phyloP scores from a whole-genome alignment of 2,797 vertebrate species.

The Girardinus metallicus region DNA sequence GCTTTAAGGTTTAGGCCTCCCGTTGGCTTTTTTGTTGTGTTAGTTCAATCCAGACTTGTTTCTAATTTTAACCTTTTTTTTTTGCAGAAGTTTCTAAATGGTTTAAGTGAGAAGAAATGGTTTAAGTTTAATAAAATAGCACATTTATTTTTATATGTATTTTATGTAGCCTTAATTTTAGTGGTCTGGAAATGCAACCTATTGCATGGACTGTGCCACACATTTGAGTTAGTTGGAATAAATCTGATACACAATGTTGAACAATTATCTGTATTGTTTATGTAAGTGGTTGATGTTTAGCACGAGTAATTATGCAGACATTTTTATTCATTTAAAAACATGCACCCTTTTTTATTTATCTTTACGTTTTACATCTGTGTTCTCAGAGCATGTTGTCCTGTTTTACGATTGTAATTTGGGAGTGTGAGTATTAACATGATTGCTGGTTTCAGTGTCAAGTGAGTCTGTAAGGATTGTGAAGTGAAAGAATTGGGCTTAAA shows the following conservation, averaged over 20 bases:
- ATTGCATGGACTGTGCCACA: background rate
- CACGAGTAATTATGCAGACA: background rate
- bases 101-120: background rate
- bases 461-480: background rate
- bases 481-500: background rate
- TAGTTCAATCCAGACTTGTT: slow-evolving; percentile 5
- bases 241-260: background rate
- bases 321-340: background rate
- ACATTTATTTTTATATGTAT: background rate
- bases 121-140: background rate
- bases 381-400: background rate
- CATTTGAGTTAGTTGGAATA: background rate
- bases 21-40: slow-evolving; percentile 19
- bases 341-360: background rate
- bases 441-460: background rate
- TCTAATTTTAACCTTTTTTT: background rate
- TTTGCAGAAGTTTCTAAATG: background rate
- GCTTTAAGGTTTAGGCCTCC: slow-evolving; percentile 33
- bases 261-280: background rate
- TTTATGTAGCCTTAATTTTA: background rate
- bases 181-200: background rate
- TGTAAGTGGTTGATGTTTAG: background rate
- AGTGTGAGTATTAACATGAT: background rate
- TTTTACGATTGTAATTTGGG: background rate
- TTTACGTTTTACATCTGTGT: background rate